phyloP scores from a whole-genome alignment of 2,888 invertebrate genomes.

The Caenorhabditis zanzibari region DNA sequence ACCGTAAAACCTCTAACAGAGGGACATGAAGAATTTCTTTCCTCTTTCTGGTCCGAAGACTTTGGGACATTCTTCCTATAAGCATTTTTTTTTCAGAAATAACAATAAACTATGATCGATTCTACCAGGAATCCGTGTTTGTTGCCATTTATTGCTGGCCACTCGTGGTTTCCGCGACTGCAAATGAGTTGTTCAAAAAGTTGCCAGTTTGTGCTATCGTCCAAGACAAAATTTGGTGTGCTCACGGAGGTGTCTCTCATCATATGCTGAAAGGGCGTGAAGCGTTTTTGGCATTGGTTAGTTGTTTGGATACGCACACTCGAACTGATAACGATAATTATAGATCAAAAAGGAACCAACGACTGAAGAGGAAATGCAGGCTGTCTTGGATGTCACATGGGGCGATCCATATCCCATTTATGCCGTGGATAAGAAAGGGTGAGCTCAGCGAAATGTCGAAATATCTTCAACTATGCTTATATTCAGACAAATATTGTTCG shows the following conservation, averaged over 20 bases:
- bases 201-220: neutral
- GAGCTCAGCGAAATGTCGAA: neutral
- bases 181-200: slow-evolving; percentile 5
- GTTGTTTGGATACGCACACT: neutral
- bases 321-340: neutral
- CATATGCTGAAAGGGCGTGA: neutral
- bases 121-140: neutral
- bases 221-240: neutral
- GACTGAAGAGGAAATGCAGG: neutral
- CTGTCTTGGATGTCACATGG: neutral
- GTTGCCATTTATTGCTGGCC: neutral
- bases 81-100: neutral
- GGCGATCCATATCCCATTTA: neutral
- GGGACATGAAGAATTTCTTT: neutral
- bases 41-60: neutral
- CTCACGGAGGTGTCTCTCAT: slow-evolving; percentile 4
- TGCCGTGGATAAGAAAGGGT: neutral
- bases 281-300: neutral
- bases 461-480: neutral
- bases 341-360: neutral
- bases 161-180: slow-evolving; percentile 1
- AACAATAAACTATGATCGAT: neutral
- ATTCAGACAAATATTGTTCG: neutral
- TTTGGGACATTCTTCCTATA: neutral
- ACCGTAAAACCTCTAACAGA: too few species aligned